Conservation (phyloP, 2,797 vertebrate species). For the Alectoris magna region DNA sequence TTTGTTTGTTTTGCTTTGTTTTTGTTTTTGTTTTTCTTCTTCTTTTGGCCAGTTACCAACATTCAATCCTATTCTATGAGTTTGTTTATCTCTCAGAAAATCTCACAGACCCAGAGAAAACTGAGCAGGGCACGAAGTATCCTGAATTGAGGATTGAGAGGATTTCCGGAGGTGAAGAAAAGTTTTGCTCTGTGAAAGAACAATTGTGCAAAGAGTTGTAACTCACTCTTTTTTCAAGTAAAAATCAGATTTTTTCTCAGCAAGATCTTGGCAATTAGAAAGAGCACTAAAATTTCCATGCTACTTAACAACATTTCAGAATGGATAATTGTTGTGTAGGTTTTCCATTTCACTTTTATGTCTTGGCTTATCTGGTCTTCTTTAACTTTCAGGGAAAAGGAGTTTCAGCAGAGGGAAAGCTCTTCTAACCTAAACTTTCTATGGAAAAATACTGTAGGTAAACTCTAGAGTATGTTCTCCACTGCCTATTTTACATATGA, state of each 20-base stretch:
- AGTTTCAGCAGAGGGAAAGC: neutral
- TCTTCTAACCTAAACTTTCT: neutral
- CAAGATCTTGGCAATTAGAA: neutral
- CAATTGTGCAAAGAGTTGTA: neutral
- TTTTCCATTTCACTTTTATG: neutral
- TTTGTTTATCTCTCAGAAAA: neutral
- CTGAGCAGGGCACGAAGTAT: rapidly evolving
- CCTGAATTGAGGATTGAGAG: neutral
- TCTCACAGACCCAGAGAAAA: neutral
- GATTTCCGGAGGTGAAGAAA: neutral
- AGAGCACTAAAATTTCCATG: neutral
- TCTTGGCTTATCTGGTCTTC: neutral
- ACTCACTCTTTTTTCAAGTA: neutral
- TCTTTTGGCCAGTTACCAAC: rapidly evolving
- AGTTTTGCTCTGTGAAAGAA: neutral
- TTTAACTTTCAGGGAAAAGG: neutral
- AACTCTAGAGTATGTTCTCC: neutral
- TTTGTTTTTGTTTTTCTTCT: neutral
- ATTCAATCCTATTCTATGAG: neutral
- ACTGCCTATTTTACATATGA: neutral
- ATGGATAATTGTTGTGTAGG: neutral
- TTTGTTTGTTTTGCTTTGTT: no score
- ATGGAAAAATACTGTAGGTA: neutral
- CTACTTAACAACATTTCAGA: neutral
- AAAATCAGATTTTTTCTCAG: neutral